These are phyloP conservation scores for Leptura quadrifasciata DNA, from an alignment of 2,888 invertebrate species.

Conservation along the genomic window DNA sequence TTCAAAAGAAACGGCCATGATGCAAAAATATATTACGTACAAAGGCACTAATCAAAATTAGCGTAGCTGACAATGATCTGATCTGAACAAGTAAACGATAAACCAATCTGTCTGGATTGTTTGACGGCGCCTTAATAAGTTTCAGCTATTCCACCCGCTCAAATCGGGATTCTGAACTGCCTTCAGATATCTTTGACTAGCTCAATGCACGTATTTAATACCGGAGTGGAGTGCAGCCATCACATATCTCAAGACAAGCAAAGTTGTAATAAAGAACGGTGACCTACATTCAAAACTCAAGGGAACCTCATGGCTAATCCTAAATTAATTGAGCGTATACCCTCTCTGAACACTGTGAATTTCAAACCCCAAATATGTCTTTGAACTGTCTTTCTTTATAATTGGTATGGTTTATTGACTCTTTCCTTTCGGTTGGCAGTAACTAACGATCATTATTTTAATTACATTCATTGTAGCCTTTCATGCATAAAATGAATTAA, in stretches of 20 bases:
- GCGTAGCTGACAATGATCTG: background rate
- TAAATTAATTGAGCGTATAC: slow-evolving; percentile 25
- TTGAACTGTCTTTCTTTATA: slow-evolving; percentile 9
- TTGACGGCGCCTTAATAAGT: background rate
- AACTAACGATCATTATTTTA: no score
- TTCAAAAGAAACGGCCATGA: no score
- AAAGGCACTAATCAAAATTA: background rate
- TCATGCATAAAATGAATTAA: no score
- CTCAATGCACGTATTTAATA: slow-evolving; percentile 22
- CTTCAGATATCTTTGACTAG: background rate
- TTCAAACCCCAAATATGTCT: slow-evolving; percentile 6
- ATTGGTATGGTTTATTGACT: slow-evolving; percentile 14
- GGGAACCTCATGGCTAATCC: slow-evolving; percentile 27
- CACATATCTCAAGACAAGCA: slow-evolving; percentile 11
- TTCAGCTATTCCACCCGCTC: background rate
- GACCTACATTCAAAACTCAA: slow-evolving; percentile 24
- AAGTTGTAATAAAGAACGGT: slow-evolving; percentile 25
- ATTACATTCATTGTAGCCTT: no score
- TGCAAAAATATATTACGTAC: no score
- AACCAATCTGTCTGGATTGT: no score
- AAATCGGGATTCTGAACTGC: background rate
- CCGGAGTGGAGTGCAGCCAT: background rate
- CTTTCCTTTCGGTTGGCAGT: background rate
- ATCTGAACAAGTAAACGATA: background rate
- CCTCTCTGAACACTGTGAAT: slow-evolving; percentile 16